A percentile compares a stretch with the other conserved stretches of the same genome.
Conservation (phyloP, 35 echinoderm and acorn worm species). For the Acanthaster planci region DNA sequence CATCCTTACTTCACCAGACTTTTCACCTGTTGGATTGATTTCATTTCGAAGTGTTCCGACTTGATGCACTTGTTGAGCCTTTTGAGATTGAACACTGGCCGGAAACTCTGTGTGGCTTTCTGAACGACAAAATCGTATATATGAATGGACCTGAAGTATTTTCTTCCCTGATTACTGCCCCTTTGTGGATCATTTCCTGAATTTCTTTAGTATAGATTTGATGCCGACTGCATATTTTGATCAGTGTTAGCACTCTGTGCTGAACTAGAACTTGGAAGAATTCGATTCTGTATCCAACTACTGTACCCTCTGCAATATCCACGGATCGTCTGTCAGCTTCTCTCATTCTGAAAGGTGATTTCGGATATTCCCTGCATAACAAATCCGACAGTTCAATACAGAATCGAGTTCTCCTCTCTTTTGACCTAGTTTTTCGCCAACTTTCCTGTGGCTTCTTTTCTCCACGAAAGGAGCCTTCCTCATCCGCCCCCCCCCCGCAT, state of each 20-base stretch:
- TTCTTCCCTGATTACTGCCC: background rate
- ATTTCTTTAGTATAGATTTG: slow-evolving; percentile 24
- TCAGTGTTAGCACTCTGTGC: background rate
- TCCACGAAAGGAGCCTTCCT: background rate
- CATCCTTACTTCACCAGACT: background rate
- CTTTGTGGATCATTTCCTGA: slow-evolving; percentile 8
- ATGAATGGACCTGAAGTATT: slow-evolving; percentile 17
- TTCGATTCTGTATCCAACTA: slow-evolving; percentile 53
- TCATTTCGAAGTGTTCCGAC: slow-evolving; percentile 46
- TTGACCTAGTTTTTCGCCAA: background rate
- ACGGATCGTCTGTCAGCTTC: slow-evolving; percentile 53
- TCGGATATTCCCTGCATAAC: too few species aligned
- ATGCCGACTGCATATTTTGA: background rate
- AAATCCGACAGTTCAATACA: background rate
- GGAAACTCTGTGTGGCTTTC: slow-evolving; percentile 20
- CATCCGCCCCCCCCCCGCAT: background rate
- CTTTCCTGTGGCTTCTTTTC: background rate
- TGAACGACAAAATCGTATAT: slow-evolving; percentile 37
- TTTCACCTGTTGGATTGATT: slow-evolving; percentile 21
- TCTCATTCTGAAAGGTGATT: too few species aligned
- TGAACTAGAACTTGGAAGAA: slow-evolving; percentile 16
- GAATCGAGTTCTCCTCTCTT: background rate
- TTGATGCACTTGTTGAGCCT: slow-evolving; percentile 27
- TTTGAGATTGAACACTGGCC: too few species aligned
- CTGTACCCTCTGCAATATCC: slow-evolving; percentile 35